Conservation (phyloP, 2,888 invertebrate species). For the Osedax frankpressi region DNA sequence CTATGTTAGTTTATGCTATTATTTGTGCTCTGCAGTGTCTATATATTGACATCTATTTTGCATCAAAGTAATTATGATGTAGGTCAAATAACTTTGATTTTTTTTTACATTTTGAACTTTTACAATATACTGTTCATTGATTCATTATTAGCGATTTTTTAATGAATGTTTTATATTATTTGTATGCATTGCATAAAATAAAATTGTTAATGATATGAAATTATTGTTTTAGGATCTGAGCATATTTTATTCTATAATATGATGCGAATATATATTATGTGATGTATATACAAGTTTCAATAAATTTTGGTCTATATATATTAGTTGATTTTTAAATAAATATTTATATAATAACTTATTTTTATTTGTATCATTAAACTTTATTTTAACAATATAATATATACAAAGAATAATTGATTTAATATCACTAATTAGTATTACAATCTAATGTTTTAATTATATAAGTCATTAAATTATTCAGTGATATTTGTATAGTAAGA, state of each 20-base stretch:
- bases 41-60: background rate
- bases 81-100: background rate
- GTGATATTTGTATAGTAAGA: too few relatives aligned
- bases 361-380: too few relatives aligned
- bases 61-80: background rate
- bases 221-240: background rate
- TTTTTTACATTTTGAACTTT: background rate
- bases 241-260: background rate
- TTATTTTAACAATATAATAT: too few relatives aligned
- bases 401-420: too few relatives aligned
- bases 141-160: background rate
- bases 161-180: background rate
- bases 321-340: background rate
- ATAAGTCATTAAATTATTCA: too few relatives aligned
- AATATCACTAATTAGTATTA: too few relatives aligned
- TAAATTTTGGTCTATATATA: background rate
- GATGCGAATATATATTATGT: background rate
- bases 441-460: too few relatives aligned
- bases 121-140: background rate
- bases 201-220: background rate
- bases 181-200: background rate
- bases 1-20: background rate
- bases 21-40: background rate
- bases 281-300: background rate
- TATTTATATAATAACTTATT: too few relatives aligned